These are phyloP conservation scores for Acrobasis consociella DNA, from an alignment of 2,888 invertebrate genomes.

Conservation along the genomic window DNA sequence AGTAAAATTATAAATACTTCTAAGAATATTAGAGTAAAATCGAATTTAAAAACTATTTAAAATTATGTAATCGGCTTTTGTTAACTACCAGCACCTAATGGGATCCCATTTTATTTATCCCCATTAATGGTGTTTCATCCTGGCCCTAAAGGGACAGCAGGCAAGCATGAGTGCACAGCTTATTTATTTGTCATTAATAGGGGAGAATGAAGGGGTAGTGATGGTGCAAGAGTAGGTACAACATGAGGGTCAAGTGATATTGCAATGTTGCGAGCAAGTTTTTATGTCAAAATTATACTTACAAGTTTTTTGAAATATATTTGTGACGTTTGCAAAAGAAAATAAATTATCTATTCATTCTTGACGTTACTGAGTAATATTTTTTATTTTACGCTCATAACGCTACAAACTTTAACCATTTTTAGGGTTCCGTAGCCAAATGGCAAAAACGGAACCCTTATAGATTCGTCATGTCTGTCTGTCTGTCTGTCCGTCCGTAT, in stretches of 20 bases:
- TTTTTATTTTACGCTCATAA: too few relatives aligned
- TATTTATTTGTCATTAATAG: constrained; percentile 17
- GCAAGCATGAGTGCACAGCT: constrained; percentile 16
- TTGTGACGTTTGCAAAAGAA: neutral
- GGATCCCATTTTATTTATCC: constrained; percentile 5
- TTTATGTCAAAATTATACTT: neutral
- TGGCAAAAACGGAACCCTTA: too few relatives aligned
- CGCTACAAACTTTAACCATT: neutral
- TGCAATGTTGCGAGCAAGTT: neutral
- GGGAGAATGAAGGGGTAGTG: constrained; percentile 12
- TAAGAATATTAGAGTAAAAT: neutral
- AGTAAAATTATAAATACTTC: neutral
- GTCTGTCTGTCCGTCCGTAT: too few relatives aligned
- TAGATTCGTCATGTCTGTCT: too few relatives aligned
- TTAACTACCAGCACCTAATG: neutral
- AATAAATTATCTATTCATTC: too few relatives aligned
- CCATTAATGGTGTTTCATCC: constrained; percentile 11
- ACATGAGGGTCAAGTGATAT: neutral
- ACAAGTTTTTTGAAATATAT: neutral
- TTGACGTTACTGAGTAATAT: too few relatives aligned
- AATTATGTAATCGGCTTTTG: neutral
- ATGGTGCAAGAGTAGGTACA: neutral
- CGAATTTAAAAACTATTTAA: neutral
- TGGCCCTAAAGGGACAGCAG: constrained; percentile 7
- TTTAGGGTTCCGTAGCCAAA: too few relatives aligned